Base-by-base conservation (phyloP, 2,113 vertebrate genomes). In the Triplophysa siluroides region DNA sequence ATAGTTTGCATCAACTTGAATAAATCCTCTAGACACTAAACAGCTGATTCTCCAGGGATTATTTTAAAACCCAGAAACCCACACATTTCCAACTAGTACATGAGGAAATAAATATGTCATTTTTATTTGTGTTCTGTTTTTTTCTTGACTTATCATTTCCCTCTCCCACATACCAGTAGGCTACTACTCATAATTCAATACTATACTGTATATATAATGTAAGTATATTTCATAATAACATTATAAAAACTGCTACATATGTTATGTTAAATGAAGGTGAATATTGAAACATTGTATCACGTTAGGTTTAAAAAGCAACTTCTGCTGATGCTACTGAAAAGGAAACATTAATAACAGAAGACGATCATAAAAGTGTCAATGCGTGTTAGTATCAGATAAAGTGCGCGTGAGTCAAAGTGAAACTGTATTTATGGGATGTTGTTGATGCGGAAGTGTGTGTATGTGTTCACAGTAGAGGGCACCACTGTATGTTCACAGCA, bases 401-500 rank as follows among this genome's bases (percentile, higher is more conserved):
- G n/a, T 21, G n/a, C 19, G 54, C n/a, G 4, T n/a, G 54, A 60
- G 71, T 74, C 33, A 74, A 60, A 60, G 54, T 73, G 54, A 73
- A 73, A 73, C 26, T n/a, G 11, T 72, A 26, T 72, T 56, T 56
- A 72, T 26, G 33, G 70, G 54, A 60, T 60, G 70, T 73, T 60
- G 70, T 41, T 18, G 12, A 60, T 43, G 33, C 33, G 71, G 71
- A 74, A 74, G 73, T 63, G 73, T 63, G 18, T 58, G 16, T n/a
- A 1, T 52, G 50, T 52, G 13, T 75, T 63, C 47, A 75, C 73
- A 75, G 41, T 58, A 75, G 73, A 75, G 73, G 73, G 73, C 58
- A 62, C 38, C 26, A 41, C 33, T 43, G 70, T 56, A 50, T 56
- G 16, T 71, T 19, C 26, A 56, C 47, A 6, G 23, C n/a, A 41